These are phyloP conservation scores for Pterocles gutturalis DNA, from an alignment of 2,113 vertebrate species.

Conservation along the genomic window DNA sequence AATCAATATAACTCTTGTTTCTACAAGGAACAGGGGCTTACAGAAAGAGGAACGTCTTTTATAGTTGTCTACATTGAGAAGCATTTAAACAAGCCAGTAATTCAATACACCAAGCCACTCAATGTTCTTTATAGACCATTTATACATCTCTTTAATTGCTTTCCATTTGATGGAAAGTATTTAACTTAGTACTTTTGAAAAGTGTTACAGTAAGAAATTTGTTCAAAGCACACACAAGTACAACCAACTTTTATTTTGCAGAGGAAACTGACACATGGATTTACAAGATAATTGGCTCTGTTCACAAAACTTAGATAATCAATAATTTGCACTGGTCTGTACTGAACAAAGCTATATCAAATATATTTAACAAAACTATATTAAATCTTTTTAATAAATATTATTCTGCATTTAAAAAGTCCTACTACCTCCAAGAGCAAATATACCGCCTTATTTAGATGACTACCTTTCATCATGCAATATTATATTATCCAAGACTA, in stretches of 20 bases:
- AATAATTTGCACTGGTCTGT: accelerated
- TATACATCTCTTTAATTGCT: slow-evolving; percentile 54
- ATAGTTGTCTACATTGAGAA: slow-evolving; percentile 69
- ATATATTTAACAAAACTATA: no score
- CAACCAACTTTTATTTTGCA: neutral
- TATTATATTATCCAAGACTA: neutral
- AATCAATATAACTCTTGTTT: slow-evolving; percentile 82
- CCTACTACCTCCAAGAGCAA: neutral
- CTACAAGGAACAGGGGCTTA: slow-evolving; percentile 68
- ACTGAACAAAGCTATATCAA: no score
- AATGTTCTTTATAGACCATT: slow-evolving; percentile 56
- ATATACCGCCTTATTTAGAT: neutral
- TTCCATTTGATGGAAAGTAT: slow-evolving; percentile 48
- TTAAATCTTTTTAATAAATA: no score
- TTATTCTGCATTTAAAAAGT: neutral
- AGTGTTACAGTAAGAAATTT: slow-evolving; percentile 23
- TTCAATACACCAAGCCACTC: slow-evolving; percentile 65
- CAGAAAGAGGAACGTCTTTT: slow-evolving; percentile 70
- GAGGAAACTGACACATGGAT: neutral
- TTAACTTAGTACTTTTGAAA: slow-evolving; percentile 38
- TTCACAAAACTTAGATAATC: neutral
- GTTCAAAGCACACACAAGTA: neutral
- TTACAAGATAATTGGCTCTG: neutral
- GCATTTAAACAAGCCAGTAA: slow-evolving; percentile 77
- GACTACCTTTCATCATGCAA: neutral